phyloP scores from a whole-genome alignment of 2,797 vertebrate genomes.

The Natrix natrix region DNA sequence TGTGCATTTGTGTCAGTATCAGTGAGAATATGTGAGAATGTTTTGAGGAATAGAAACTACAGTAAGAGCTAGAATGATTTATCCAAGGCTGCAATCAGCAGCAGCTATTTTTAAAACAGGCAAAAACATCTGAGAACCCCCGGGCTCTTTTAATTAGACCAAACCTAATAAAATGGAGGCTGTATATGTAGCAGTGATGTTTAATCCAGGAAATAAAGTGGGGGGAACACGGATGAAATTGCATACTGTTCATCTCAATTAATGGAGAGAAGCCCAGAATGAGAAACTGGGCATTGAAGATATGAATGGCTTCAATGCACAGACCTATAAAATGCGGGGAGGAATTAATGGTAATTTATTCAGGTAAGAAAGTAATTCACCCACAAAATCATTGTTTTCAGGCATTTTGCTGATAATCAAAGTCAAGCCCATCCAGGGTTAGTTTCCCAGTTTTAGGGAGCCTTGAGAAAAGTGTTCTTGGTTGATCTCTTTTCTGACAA shows the following conservation, averaged over 20 bases:
- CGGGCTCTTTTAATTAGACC: constrained; percentile 14
- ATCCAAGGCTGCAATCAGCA: constrained; percentile 18
- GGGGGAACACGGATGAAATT: background rate
- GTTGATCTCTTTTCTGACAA: background rate
- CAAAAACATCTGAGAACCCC: constrained; percentile 16
- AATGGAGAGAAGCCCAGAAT: background rate
- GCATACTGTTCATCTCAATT: background rate
- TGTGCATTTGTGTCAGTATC: no score
- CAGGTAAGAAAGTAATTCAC: background rate
- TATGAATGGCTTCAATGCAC: background rate
- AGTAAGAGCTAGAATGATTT: background rate
- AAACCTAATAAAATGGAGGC: constrained; percentile 22
- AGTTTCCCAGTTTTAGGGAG: background rate
- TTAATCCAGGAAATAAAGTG: background rate
- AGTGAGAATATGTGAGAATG: background rate
- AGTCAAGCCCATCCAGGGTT: no score
- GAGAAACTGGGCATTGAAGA: background rate
- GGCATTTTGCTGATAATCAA: background rate
- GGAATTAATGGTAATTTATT: background rate
- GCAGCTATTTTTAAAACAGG: constrained; percentile 14
- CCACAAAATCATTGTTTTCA: background rate
- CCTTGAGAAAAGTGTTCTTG: background rate
- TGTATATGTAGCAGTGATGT: constrained; percentile 10
- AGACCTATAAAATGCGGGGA: background rate
- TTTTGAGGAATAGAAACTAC: constrained; percentile 9